Conservation (phyloP, 2,797 vertebrate species). For the Micromesistius poutassou region DNA sequence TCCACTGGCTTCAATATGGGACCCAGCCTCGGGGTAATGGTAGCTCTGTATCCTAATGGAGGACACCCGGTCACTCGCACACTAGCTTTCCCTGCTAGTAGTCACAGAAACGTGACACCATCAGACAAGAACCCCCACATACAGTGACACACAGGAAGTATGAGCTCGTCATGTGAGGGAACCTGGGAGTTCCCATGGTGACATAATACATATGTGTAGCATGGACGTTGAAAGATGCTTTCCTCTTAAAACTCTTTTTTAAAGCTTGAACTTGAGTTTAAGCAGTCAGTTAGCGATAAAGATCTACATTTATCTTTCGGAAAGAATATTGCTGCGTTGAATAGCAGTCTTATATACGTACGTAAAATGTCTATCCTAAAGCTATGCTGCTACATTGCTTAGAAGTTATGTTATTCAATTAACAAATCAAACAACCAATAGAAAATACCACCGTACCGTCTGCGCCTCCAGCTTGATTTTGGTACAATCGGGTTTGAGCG, state of each 20-base stretch:
- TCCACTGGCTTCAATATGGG: background rate
- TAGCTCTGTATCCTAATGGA: too few relatives aligned
- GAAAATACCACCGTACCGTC: constrained; percentile 69
- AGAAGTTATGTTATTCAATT: background rate
- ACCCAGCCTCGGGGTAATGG: too few relatives aligned
- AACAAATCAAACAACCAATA: background rate
- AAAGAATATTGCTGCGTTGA: background rate
- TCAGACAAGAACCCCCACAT: too few relatives aligned
- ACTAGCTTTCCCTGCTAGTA: background rate
- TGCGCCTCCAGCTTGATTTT: constrained; percentile 84
- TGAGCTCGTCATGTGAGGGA: too few relatives aligned
- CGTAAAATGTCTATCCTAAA: background rate
- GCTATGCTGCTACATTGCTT: background rate
- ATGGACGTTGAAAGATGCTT: too few relatives aligned
- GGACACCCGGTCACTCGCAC: background rate
- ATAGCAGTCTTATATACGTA: background rate
- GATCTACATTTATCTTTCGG: background rate
- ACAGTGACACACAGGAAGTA: too few relatives aligned
- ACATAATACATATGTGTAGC: too few relatives aligned
- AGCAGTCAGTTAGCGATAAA: background rate
- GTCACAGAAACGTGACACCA: too few relatives aligned
- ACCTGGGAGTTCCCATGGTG: too few relatives aligned
- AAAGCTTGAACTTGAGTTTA: background rate
- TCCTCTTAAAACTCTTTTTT: too few relatives aligned
- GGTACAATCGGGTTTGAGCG: constrained; percentile 84